Evolutionary conservation across 1,140 invertebrate genomes (phyloP), one percentile per base, ranked within the genome.

Genomic region (Metaphire vulgaris): DNA sequence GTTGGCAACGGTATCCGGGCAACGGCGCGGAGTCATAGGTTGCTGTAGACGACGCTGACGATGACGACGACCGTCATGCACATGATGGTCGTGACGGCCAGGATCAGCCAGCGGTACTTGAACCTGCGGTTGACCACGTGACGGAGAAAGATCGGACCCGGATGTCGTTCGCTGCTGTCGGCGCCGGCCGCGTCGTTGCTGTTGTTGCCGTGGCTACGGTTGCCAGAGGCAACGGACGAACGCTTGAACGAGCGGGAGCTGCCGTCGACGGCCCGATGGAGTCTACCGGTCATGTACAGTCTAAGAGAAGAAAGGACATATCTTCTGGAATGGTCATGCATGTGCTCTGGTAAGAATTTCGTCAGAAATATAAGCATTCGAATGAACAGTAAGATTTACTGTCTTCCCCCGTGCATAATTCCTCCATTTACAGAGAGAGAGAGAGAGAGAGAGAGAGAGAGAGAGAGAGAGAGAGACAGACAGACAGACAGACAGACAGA

Each of bases 1-100:
- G n/a, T n/a, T n/a, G n/a, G n/a, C n/a, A n/a, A n/a, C n/a, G n/a
- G n/a, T n/a, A n/a, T n/a, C n/a, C n/a, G n/a, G n/a, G n/a, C n/a
- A n/a, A n/a, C n/a, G n/a, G n/a, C n/a, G n/a, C n/a, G n/a, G n/a
- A n/a, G 6, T 56, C 72, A 29, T 26, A 64, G 28, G 70, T 76
- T 76, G 41, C 75, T 76, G 71, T 76, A 76, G 31, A 73, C 70
- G 1, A 76, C 75, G 41, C 30, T 34, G 1, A 76, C 70, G 26
- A 76, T 56, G 33, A 76, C 75, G 31, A 76, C 68, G 41, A 76
- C 41, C 28, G 75, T 76, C 75, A 76, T 76, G 32, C 69, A 72
- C 16, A 34, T 41, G 12, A 76, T 74, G 28, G 71, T 64, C 2
- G 75, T 72, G 15, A 30, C 56, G 21, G 67, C 75, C 2, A 56